Conservation (phyloP, 2,797 vertebrate genomes). For the Enoplosus armatus region DNA sequence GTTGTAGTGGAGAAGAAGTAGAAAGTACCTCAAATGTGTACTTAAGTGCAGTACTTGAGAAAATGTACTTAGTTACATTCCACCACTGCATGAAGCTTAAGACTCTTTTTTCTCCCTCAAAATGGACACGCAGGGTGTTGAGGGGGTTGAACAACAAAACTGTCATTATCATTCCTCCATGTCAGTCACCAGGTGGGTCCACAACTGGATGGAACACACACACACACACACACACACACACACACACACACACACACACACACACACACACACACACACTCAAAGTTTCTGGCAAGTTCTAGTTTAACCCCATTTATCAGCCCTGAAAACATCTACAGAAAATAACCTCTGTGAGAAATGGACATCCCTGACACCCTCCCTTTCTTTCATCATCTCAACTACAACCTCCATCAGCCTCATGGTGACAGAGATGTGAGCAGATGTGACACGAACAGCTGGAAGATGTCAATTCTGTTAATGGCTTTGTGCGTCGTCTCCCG, state of each 20-base stretch:
- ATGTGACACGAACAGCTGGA: constrained; percentile 46
- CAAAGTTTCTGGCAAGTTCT: not conserved
- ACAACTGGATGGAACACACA: not conserved
- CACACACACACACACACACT: not conserved
- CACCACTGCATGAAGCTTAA: not conserved
- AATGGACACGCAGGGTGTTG: not conserved
- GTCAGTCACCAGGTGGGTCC: constrained; percentile 49
- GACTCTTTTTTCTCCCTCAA: not conserved
- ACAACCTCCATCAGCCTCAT: not conserved
- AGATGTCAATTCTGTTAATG: constrained; percentile 24
- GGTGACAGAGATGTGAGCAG: constrained; percentile 2
- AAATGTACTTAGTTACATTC: not conserved
- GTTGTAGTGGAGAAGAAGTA: not conserved
- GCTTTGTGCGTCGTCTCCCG: constrained; percentile 27
- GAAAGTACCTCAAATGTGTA: not conserved
- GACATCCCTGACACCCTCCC: not conserved
- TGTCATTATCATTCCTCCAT: constrained; percentile 69
- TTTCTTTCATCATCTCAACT: constrained; percentile 11
- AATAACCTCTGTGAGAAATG: not conserved
- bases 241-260: not conserved
- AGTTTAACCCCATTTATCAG: constrained; percentile 7
- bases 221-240: not conserved
- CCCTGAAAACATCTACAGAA: not conserved
- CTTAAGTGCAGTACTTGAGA: not conserved
- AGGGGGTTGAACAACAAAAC: not conserved